phyloP scores from a whole-genome alignment of 2,888 invertebrate genomes.

The Eledone cirrhosa region DNA sequence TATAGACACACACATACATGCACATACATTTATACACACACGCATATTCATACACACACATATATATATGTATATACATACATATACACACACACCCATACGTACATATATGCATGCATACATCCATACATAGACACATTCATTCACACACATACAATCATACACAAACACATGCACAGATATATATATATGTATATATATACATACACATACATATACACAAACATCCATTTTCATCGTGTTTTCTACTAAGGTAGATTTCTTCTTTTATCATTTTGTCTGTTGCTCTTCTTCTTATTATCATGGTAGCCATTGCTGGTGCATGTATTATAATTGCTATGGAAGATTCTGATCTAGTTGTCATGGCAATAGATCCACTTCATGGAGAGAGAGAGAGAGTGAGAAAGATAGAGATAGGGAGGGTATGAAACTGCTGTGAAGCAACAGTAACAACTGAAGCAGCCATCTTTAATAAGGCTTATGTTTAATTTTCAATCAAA shows the following conservation, averaged over 20 bases:
- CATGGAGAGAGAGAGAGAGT: background rate
- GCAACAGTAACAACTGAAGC: no score
- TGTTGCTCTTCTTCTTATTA: no score
- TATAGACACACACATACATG: background rate
- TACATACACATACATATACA: background rate
- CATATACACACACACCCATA: background rate
- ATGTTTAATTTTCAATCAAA: no score
- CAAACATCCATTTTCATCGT: no score
- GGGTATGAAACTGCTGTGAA: no score
- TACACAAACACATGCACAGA: background rate
- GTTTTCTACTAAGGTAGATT: no score
- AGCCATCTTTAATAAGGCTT: no score
- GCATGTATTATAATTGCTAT: background rate
- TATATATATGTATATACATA: background rate
- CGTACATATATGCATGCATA: background rate
- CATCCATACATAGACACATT: background rate
- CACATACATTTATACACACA: background rate
- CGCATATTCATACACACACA: background rate
- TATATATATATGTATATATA: background rate
- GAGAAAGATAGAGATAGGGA: no score
- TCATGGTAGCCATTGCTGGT: no score
- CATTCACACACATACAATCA: background rate
- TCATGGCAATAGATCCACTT: constrained; percentile 14
- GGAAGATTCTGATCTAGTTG: constrained; percentile 22
- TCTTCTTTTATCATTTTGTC: no score